Evolutionary conservation across 1,140 invertebrate genomes (phyloP).

Genomic region (Euborellia annulipes): DNA sequence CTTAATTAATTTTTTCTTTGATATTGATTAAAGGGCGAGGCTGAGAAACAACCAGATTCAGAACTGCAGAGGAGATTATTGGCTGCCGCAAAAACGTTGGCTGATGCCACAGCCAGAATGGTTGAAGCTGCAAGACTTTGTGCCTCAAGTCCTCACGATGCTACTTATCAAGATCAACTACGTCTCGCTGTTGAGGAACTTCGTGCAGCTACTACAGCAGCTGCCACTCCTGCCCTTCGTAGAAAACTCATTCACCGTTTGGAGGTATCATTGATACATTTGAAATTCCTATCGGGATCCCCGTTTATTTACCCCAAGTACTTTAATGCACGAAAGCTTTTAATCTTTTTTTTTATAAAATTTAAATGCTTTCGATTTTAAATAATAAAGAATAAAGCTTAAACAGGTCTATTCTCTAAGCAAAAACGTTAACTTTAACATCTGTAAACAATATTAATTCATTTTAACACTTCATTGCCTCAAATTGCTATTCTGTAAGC

Average conservation of each 20-base stretch:
- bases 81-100: conserved; percentile 81
- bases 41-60: conserved; percentile 71
- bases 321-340: conserved; percentile 12
- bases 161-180: conserved; percentile 65
- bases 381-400: too few relatives aligned
- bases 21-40: conserved; percentile 51
- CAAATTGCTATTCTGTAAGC: too few relatives aligned
- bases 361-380: conserved; percentile 6
- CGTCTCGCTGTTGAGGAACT: conserved; percentile 81
- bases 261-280: too few relatives aligned
- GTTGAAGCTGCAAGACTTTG: conserved; percentile 91
- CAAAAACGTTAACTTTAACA: too few relatives aligned
- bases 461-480: too few relatives aligned
- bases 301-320: too few relatives aligned
- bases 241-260: conserved; percentile 59
- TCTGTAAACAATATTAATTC: too few relatives aligned
- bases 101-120: conserved; percentile 90
- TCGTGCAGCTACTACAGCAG: conserved; percentile 69
- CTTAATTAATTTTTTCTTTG: too few relatives aligned
- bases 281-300: too few relatives aligned
- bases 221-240: conserved; percentile 61
- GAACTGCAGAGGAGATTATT: conserved; percentile 78
- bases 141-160: conserved; percentile 69
- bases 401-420: too few relatives aligned
- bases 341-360: conserved; percentile 6